These are phyloP conservation scores for Saccopteryx bilineata DNA, from an alignment of 2,113 vertebrate genomes.

Conservation along the genomic window DNA sequence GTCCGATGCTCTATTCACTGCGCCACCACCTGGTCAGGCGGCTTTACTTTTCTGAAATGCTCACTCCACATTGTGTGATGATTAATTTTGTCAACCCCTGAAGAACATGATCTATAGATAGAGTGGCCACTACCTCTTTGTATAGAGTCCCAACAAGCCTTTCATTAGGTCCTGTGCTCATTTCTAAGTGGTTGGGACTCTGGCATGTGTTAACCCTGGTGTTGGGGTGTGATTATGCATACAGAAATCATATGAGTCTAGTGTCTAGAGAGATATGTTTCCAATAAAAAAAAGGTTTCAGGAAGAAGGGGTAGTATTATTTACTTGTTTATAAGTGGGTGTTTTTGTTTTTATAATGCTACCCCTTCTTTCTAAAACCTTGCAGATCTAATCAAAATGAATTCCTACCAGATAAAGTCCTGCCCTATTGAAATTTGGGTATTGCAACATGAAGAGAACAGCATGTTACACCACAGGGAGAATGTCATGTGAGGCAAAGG, in stretches of 20 bases:
- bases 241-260: background rate
- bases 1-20: no score
- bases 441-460: background rate
- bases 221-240: background rate
- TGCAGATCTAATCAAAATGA: slow-evolving; percentile 16
- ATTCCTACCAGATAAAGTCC: background rate
- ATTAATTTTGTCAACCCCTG: background rate
- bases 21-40: no score
- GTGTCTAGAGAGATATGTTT: background rate
- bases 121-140: background rate
- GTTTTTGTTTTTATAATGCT: no score
- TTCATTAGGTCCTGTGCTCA: background rate
- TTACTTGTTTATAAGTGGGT: background rate
- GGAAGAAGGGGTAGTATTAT: background rate
- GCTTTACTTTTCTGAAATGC: background rate
- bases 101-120: background rate
- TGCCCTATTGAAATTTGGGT: background rate
- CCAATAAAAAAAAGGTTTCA: background rate
- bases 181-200: background rate
- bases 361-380: background rate
- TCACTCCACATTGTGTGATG: background rate
- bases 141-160: background rate
- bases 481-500: background rate
- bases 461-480: background rate
- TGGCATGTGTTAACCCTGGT: background rate